Percentiles rank a stretch among this genome's conserved stretches.
phyloP scores from a whole-genome alignment of 2,888 invertebrate species.

The Diploptera punctata region DNA sequence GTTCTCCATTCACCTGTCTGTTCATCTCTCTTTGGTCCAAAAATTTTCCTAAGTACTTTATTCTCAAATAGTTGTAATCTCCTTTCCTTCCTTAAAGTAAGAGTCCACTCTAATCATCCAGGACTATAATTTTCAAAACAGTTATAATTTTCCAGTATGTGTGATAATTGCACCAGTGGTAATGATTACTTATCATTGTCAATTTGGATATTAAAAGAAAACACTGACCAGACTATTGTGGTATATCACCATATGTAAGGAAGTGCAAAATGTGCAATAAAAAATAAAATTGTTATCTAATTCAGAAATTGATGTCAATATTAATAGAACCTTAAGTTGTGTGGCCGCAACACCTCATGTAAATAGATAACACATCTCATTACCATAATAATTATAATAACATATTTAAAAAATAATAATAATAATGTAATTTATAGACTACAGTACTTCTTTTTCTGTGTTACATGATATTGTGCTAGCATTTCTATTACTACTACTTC shows the following conservation, averaged over 20 bases:
- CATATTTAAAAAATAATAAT: not conserved
- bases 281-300: not conserved
- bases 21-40: too few relatives aligned
- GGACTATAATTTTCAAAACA: too few relatives aligned
- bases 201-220: too few relatives aligned
- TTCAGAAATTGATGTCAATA: not conserved
- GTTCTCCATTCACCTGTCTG: too few relatives aligned
- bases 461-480: not conserved
- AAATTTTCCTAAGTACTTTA: too few relatives aligned
- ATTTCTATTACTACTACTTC: too few relatives aligned
- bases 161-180: too few relatives aligned
- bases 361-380: constrained; percentile 2
- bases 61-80: too few relatives aligned
- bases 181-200: too few relatives aligned
- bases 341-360: not conserved
- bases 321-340: not conserved
- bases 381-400: not conserved
- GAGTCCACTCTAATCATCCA: too few relatives aligned
- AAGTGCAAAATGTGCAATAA: not conserved
- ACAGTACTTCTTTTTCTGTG: not conserved
- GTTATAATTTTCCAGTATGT: too few relatives aligned
- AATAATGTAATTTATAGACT: not conserved
- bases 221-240: not conserved
- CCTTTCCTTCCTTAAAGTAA: too few relatives aligned
- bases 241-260: not conserved